Evolutionary conservation across 2,797 vertebrate genomes (phyloP).

Genomic region (Mus caroli): DNA sequence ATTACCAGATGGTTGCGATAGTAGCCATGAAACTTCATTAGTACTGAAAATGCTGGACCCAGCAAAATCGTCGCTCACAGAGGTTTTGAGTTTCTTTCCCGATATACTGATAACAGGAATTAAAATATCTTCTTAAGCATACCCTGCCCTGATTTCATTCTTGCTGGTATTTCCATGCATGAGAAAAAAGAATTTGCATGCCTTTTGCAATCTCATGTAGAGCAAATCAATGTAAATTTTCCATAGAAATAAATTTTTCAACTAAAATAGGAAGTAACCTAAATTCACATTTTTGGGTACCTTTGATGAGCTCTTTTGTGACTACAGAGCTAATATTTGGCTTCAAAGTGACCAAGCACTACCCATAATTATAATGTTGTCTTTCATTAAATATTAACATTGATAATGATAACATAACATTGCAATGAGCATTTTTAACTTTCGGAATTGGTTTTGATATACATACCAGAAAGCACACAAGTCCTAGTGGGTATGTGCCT

Average conservation of each 20-base stretch:
- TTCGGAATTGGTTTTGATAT: constrained; percentile 6
- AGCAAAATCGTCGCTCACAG: constrained; percentile 79
- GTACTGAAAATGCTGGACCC: constrained; percentile 78
- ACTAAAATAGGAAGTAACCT: constrained; percentile 5
- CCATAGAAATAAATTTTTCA: constrained; percentile 13
- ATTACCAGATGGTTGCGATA: constrained; percentile 79
- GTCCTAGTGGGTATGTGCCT: neutral
- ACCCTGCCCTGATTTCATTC: constrained; percentile 76
- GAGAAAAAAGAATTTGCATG: constrained; percentile 55
- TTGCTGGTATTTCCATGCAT: constrained; percentile 41
- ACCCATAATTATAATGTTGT: constrained; percentile 5
- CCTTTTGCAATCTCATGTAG: constrained; percentile 49
- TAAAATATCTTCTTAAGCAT: constrained; percentile 78
- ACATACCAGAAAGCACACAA: neutral
- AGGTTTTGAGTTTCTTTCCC: constrained; percentile 79
- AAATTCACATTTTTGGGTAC: constrained; percentile 11
- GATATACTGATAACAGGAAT: constrained; percentile 82
- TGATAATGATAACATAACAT: neutral
- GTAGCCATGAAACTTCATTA: constrained; percentile 78
- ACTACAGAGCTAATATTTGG: constrained; percentile 7
- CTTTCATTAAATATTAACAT: constrained; percentile 31
- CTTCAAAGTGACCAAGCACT: neutral
- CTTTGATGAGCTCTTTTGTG: constrained; percentile 4
- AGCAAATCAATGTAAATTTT: constrained; percentile 55
- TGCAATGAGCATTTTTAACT: neutral